A percentile compares a stretch with the other conserved stretches of the same genome.
Evolutionary conservation across 2,113 vertebrate species (phyloP).

Genomic region (Halcyon malimbica): DNA sequence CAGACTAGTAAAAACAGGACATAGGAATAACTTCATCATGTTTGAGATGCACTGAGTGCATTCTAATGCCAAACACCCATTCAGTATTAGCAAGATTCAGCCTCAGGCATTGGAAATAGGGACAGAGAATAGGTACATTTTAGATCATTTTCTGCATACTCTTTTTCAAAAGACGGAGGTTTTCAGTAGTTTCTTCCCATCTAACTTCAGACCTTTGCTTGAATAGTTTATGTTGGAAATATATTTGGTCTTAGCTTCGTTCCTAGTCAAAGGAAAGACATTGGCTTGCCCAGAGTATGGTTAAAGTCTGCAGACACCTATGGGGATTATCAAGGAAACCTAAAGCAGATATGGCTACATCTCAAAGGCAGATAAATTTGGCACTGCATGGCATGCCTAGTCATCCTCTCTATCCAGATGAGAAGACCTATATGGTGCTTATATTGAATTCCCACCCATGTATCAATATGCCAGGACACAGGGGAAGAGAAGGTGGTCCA

Average conservation of each 20-base stretch:
- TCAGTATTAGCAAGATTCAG: background rate
- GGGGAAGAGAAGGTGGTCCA: background rate
- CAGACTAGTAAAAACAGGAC: background rate
- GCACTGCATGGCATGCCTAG: background rate
- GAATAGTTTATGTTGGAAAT: background rate
- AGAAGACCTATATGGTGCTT: background rate
- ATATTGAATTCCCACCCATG: accelerated
- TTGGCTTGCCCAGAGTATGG: background rate
- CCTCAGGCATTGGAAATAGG: background rate
- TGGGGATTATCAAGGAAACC: background rate
- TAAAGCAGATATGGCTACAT: background rate
- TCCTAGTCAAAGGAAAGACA: background rate
- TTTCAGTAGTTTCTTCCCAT: background rate
- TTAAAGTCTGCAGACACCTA: background rate
- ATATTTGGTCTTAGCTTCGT: background rate
- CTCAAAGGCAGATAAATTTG: background rate
- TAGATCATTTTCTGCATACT: background rate
- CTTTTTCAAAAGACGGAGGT: background rate
- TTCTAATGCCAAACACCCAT: background rate
- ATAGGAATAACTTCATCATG: background rate
- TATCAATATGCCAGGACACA: too few relatives aligned
- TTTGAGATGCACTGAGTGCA: background rate
- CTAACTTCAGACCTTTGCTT: background rate
- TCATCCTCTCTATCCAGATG: background rate
- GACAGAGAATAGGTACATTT: background rate